Base-by-base conservation (phyloP, 2,797 vertebrate genomes). In the Ctenosaura bakeri region DNA sequence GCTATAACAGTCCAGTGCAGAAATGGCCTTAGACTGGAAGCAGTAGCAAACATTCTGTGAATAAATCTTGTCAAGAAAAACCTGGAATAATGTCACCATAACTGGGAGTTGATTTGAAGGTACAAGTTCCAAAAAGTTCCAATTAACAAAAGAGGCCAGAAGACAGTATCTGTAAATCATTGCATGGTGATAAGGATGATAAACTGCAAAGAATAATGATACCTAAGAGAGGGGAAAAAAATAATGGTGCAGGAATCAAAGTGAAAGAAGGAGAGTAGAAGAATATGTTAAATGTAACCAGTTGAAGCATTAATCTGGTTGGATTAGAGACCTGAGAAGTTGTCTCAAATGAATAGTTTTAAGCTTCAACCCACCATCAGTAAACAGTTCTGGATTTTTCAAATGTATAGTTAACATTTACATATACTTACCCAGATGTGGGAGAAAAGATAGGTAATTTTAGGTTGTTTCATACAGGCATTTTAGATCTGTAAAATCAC, bases 121-220 rank as follows among this genome's bases (percentile, higher is more conserved):
- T 18, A 20, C 16, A 18, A 62, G 20, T 20, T 22, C 3, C 59
- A 62, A 22, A 92, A 91, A 95, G 90, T 93, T 93, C 89, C 16
- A 83, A 59, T 77, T 0, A 0, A 82, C 87, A 38, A 85, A 94
- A 93, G 87, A 94, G 87, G 80, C 82, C 87, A 80, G 81, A 83
- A 91, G 88, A 87, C 22, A 42, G 87, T 90, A 18, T 6, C 24
- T 83, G 81, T 87, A 92, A 54, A 29, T 94, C 77, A 1, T 89
- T 88, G 86, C 88, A 59, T 81, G 18, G 32, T 90, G 90, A 89
- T 20, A 62, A 62, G 91, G 74, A 54, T 16, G 90, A 87, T 88
- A 92, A 91, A 52, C 91, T 77, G 66, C 73, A 91, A 90, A 93
- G 62, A 85, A 86, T 90, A 12, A 1, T 80, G 88, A 66, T 89